Percentiles rank a stretch among this genome's conserved stretches.
phyloP scores from a whole-genome alignment of 1,140 invertebrate genomes.

The Drosophila nasuta region DNA sequence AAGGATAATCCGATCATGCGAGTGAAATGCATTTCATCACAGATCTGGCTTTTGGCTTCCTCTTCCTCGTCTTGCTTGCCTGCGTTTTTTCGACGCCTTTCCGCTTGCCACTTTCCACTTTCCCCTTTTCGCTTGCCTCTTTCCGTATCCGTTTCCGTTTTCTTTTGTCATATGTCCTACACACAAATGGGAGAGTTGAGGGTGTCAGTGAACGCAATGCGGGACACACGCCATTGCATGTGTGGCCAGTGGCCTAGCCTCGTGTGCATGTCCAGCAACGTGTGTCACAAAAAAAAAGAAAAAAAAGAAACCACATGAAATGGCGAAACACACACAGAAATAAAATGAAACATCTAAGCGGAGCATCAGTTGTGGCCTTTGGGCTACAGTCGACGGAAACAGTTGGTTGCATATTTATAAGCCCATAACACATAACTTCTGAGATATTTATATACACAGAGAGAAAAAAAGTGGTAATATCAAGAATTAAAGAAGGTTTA shows the following conservation, averaged over 20 bases:
- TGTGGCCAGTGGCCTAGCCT: neutral
- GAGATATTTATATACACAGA: neutral
- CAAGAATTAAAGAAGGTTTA: too few species aligned
- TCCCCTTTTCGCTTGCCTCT: neutral
- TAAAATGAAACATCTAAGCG: neutral
- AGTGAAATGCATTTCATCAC: neutral
- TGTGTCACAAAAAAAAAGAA: too few species aligned
- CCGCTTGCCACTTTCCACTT: neutral
- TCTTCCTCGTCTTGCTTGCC: neutral
- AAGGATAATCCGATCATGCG: neutral
- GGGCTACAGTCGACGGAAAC: neutral
- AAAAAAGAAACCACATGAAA: neutral
- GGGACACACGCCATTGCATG: slow-evolving; percentile 27
- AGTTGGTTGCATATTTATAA: neutral
- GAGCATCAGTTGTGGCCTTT: slow-evolving; percentile 2
- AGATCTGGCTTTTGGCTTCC: neutral
- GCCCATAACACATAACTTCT: too few species aligned
- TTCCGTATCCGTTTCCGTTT: neutral
- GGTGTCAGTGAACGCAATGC: neutral
- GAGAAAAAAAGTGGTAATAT: too few species aligned
- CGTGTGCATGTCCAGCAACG: neutral
- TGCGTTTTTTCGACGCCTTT: neutral
- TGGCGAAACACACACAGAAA: neutral
- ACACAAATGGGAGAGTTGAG: neutral
- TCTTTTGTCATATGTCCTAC: slow-evolving; percentile 9